Evolutionary conservation across 1,140 invertebrate genomes (phyloP), one percentile per base, ranked within the genome.

Genomic region (Ctenoplectra terminalis): DNA sequence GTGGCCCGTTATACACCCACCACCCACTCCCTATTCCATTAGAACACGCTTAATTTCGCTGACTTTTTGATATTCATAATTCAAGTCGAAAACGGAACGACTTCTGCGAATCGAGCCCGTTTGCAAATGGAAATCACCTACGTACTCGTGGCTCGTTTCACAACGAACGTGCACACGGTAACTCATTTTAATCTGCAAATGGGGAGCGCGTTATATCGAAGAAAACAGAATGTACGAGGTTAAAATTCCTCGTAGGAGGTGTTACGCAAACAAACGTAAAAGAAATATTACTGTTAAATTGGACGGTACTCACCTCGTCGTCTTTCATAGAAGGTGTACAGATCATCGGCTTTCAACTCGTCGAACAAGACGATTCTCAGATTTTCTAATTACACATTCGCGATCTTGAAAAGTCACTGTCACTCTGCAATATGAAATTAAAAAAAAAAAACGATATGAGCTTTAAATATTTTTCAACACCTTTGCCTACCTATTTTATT

Each of bases 61-160:
- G 52, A 60, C 64, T 60, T 78, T 78, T 70, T 60, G 75, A 70
- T 70, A 58, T 46, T 69, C 54, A 70, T 78, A 70, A 70, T 70
- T 70, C 43, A 34, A 58, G 29, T 23, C 31, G 17, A 23, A 20
- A 60, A 37, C 15, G 8, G 64, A 29, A 17, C 26, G 58, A 48
- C 29, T 78, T 37, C 15, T 8, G 13, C 34, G 0, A 20, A 29
- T 15, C 34, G 9, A 26, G 31, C 26, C 34, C 23, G 26, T 58
- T 31, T 1, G 40, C 40, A 78, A 78, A 78, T 78, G 75, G 75
- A 56, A 67, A 77, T 77, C 31, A 7, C 23, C 13, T 7, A 26
- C 17, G 13, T 64, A 66, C 20, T 66, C 50, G 26, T n/a, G 20
- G 7, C 61, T 40, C 37, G 48, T 40, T 29, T 71, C 26, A 2